Evolutionary conservation across 2,888 invertebrate species (phyloP), one percentile per base, ranked within the genome.

Genomic region (Encarsia formosa): DNA sequence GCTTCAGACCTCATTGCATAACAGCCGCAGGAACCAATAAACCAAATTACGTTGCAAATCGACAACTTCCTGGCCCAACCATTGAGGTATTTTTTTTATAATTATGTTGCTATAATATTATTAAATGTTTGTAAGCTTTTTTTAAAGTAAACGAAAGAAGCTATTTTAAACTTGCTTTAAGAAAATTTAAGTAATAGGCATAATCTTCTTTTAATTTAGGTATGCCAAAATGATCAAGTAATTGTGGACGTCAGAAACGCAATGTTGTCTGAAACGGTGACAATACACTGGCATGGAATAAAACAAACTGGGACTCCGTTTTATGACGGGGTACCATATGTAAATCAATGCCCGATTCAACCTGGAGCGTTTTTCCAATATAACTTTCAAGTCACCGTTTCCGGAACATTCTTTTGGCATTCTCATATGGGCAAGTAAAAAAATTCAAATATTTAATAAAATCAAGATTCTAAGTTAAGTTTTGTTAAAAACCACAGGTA

Each of bases 281-380:
- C 88, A 0, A 84, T 95, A 18, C 95, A 95, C 67, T 95, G 93
- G 93, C 94, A 95, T 66, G 94, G 95, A 0, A 82, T 88, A 65
- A 90, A 90, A 66, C 90, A 91, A 72, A 75, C 76, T 46, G 81
- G 81, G 1, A 84, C 85, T 0, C 91, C 91, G 0, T 91, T 86
- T 67, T 91, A 91, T 91, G 92, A 92, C 59, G 92, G 92, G 0
- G 91, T 91, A 1, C 91, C 91, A 0, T 85, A 83, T 56, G 82
- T 92, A 8, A 88, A 91, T 0, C 92, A 92, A 73, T 91, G 91
- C 60, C 89, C 91, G 0, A 88, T 92, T 49, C 75, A 78, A 4
- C 87, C 91, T 0, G 85, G 85, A 57, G 79, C 83, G 2, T 84
- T 83, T 0, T 90, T 89, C 68, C 81, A 86, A 47, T 91, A 91